These are phyloP conservation scores for Willowsia nigromaculata DNA, from an alignment of 2,888 invertebrate species.

Conservation along the genomic window DNA sequence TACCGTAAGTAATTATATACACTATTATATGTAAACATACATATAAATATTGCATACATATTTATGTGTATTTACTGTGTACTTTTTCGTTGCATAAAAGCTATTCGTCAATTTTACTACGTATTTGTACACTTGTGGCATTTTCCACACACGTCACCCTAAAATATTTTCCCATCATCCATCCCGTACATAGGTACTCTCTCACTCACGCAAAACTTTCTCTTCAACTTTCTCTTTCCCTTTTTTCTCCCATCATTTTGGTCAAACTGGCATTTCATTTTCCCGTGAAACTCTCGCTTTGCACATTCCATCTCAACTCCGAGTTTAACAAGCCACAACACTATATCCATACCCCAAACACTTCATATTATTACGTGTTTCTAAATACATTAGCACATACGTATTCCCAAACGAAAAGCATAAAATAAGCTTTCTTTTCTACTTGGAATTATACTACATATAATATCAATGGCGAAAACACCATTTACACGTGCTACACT, in stretches of 20 bases:
- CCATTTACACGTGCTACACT: too few species aligned
- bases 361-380: too few species aligned
- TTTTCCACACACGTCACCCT: background rate
- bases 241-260: background rate
- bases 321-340: background rate
- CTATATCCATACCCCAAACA: background rate
- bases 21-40: constrained; percentile 6
- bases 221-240: background rate
- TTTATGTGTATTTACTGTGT: too few species aligned
- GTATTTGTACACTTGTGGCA: constrained; percentile 41
- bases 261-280: constrained; percentile 18
- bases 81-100: too few species aligned
- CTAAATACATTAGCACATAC: too few species aligned
- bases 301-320: background rate
- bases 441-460: too few species aligned
- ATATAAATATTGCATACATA: too few species aligned
- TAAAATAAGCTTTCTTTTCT: too few species aligned
- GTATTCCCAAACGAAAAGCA: too few species aligned
- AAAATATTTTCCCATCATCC: constrained; percentile 4
- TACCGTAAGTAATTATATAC: constrained; percentile 11
- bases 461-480: too few species aligned
- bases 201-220: constrained; percentile 41
- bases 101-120: constrained; percentile 9
- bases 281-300: background rate
- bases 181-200: constrained; percentile 17